These are phyloP conservation scores for Sminthurinus signatus DNA, from an alignment of 1,140 invertebrate genomes.

Conservation along the genomic window DNA sequence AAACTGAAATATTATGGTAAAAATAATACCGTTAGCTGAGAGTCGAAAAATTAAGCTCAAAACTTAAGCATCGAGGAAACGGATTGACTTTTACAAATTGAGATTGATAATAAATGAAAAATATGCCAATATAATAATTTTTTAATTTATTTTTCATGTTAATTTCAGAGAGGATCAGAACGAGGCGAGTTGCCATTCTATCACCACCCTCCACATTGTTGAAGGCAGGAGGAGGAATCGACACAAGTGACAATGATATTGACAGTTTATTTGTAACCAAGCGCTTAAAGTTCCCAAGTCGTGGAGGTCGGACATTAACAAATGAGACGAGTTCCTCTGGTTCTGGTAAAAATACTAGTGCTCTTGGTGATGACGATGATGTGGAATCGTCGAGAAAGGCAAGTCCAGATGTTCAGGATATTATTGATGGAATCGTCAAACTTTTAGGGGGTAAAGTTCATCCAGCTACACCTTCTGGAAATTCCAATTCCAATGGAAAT, in stretches of 20 bases:
- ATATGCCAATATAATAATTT: no score
- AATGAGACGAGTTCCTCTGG: background rate
- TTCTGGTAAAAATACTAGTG: background rate
- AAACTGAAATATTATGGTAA: no score
- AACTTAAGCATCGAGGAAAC: no score
- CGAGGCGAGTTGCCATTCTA: conserved; percentile 1
- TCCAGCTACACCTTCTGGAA: conserved; percentile 33
- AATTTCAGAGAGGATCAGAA: background rate
- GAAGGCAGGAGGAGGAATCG: no score
- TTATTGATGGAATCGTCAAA: conserved; percentile 83
- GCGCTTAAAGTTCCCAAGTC: background rate
- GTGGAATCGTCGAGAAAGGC: conserved; percentile 43
- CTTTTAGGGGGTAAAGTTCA: conserved; percentile 80
- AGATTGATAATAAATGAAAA: no score
- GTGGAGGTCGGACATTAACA: background rate
- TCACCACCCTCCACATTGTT: background rate
- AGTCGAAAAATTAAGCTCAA: no score
- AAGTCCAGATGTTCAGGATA: conserved; percentile 79
- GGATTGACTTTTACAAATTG: no score
- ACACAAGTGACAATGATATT: conserved; percentile 10
- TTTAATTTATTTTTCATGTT: no score
- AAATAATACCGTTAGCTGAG: no score
- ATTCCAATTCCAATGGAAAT: conserved; percentile 46
- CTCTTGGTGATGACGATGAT: conserved; percentile 47
- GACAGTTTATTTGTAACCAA: conserved; percentile 6